phyloP scores from a whole-genome alignment of 2,888 invertebrate genomes.

The Masnerella sp. region DNA sequence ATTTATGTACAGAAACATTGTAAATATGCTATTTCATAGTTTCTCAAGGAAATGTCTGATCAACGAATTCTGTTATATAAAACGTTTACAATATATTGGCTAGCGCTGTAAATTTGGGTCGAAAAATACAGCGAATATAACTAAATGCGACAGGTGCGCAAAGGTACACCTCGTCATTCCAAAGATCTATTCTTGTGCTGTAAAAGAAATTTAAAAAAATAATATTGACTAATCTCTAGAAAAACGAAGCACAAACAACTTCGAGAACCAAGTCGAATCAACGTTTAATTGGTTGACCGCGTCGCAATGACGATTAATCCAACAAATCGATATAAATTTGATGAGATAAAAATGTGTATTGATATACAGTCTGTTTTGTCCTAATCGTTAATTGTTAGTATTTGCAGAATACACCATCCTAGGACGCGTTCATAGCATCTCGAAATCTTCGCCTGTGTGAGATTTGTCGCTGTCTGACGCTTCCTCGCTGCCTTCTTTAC shows the following conservation, averaged over 20 bases:
- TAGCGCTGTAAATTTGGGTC: not conserved
- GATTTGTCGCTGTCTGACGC: constrained; percentile 89
- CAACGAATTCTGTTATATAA: no score
- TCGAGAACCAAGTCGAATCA: constrained; percentile 4
- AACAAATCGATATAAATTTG: constrained; percentile 42
- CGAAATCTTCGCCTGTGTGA: constrained; percentile 91
- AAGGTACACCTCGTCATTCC: constrained; percentile 1
- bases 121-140: not conserved
- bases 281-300: constrained; percentile 11
- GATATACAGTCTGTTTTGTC: constrained; percentile 48
- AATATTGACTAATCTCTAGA: constrained; percentile 6
- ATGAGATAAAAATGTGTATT: constrained; percentile 40
- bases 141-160: constrained; percentile 17
- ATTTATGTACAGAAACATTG: constrained; percentile 14
- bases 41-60: no score
- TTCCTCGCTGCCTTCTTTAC: constrained; percentile 74
- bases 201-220: constrained; percentile 9
- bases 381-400: constrained; percentile 12
- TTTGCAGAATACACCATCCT: constrained; percentile 15
- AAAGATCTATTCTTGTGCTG: constrained; percentile 29
- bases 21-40: not conserved
- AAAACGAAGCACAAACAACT: constrained; percentile 10
- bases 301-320: constrained; percentile 4
- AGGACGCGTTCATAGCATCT: constrained; percentile 82
- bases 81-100: no score